phyloP scores from a whole-genome alignment of 2,797 vertebrate genomes.

The Pipistrellus kuhlii region DNA sequence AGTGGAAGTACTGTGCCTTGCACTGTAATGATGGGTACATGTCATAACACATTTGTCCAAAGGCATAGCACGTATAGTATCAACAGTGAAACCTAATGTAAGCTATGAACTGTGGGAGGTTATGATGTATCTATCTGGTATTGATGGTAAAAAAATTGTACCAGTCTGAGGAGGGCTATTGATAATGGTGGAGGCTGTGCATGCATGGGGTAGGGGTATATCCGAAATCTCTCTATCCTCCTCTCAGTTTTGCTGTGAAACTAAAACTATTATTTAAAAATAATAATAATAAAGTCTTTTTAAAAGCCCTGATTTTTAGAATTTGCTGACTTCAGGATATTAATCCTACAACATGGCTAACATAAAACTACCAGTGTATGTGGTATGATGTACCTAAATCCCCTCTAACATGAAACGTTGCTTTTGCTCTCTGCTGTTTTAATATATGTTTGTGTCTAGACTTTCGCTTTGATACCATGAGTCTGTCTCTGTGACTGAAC shows the following conservation, averaged over 20 bases:
- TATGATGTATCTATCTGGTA: background rate
- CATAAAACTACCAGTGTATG: background rate
- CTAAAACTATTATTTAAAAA: background rate
- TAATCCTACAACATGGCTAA: background rate
- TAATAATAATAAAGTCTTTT: background rate
- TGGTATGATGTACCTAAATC: background rate
- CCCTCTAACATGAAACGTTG: background rate
- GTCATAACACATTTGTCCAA: background rate
- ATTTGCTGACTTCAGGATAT: background rate
- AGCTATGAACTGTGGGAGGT: background rate
- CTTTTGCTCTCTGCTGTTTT: background rate
- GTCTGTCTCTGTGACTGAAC: background rate
- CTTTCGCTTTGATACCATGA: background rate
- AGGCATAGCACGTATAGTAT: background rate
- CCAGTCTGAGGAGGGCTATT: background rate
- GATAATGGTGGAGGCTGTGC: background rate
- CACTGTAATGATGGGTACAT: background rate
- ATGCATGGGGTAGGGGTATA: no score
- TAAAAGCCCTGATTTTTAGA: background rate
- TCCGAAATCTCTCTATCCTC: background rate
- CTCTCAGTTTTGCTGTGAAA: background rate
- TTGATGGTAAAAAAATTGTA: background rate
- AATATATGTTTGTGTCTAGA: background rate
- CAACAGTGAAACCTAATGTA: background rate
- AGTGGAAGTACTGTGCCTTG: background rate